Conservation (phyloP, 2,888 invertebrate genomes). For the Mythimna impura region DNA sequence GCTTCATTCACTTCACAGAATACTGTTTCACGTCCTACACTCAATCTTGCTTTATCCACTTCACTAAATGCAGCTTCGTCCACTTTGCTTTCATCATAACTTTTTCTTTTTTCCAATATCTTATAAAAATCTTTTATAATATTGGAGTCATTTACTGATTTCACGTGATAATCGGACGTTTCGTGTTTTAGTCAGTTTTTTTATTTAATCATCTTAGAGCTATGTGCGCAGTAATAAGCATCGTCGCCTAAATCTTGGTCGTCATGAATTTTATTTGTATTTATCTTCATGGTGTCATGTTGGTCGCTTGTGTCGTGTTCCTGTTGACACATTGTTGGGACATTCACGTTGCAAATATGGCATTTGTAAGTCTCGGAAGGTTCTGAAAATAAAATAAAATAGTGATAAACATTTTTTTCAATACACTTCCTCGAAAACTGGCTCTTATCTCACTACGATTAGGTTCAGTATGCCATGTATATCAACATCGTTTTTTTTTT, state of each 20-base stretch:
- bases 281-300: slow-evolving; percentile 63
- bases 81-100: background rate
- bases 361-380: slow-evolving; percentile 57
- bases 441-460: no score
- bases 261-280: background rate
- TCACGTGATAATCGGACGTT: slow-evolving; percentile 21
- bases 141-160: slow-evolving; percentile 6
- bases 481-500: no score
- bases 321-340: background rate
- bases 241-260: background rate
- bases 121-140: slow-evolving; percentile 33
- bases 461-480: no score
- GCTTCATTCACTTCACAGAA: background rate
- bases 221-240: slow-evolving; percentile 36
- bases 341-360: slow-evolving; percentile 60
- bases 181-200: slow-evolving; percentile 39
- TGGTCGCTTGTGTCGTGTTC: slow-evolving; percentile 30
- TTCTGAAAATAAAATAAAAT: slow-evolving; percentile 38
- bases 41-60: background rate
- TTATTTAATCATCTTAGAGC: slow-evolving; percentile 37
- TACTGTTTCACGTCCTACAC: no score
- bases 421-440: no score
- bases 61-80: background rate
- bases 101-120: slow-evolving; percentile 1
- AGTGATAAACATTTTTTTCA: no score